Conservation (phyloP, 2,797 vertebrate genomes). For the Octomys mimax region DNA sequence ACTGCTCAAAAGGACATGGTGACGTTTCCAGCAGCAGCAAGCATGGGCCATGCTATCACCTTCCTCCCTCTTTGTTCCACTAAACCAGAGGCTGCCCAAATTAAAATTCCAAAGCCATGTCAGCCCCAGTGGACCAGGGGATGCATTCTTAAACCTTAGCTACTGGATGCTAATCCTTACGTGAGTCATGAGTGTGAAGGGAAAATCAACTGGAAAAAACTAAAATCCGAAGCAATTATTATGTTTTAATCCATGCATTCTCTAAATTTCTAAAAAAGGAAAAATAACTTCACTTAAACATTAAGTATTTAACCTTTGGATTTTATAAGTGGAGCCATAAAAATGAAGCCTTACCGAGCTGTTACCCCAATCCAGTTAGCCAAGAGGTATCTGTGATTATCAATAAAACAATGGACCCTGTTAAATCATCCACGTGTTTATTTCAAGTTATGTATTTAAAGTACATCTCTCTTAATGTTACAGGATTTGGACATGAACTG, state of each 20-base stretch:
- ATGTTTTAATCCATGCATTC: not conserved
- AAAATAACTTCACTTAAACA: constrained; percentile 25
- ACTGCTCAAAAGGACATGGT: constrained; percentile 61
- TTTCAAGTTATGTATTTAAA: constrained; percentile 50
- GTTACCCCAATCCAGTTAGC: not conserved
- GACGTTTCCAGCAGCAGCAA: constrained; percentile 71
- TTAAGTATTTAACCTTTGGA: constrained; percentile 2
- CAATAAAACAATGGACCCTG: constrained; percentile 21
- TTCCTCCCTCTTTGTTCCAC: constrained; percentile 72
- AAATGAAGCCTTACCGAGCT: not conserved
- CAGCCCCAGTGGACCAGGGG: constrained; percentile 4
- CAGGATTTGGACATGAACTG: constrained; percentile 14
- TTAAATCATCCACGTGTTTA: not conserved
- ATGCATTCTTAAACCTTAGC: constrained; percentile 56
- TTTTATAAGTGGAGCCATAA: constrained; percentile 36
- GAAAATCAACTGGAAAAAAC: constrained; percentile 51
- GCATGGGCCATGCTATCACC: constrained; percentile 60
- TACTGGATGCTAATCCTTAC: constrained; percentile 65
- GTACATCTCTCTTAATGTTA: not conserved
- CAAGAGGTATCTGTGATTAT: constrained; percentile 40
- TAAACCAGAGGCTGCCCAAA: constrained; percentile 59
- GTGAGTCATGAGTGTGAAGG: constrained; percentile 8
- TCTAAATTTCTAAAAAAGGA: constrained; percentile 2
- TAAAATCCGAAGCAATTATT: constrained; percentile 39
- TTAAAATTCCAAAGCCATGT: constrained; percentile 69